These are phyloP conservation scores for Arbacia lixula DNA, from an alignment of 53 echinoderm and acorn worm species.

Conservation along the genomic window DNA sequence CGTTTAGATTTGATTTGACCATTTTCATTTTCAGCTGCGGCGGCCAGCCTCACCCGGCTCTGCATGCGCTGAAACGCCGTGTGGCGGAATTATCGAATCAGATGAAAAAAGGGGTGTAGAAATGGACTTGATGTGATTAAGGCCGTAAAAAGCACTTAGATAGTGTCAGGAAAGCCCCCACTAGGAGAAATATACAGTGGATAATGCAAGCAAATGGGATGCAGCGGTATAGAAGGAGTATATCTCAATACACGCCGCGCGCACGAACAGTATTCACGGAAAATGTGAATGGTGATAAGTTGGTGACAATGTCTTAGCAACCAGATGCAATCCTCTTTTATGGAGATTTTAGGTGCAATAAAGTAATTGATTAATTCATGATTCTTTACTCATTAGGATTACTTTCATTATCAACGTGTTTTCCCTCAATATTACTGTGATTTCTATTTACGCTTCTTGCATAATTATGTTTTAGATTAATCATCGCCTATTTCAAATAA, in stretches of 20 bases:
- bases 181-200: constrained; percentile 5
- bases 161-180: constrained; percentile 12
- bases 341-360: no score
- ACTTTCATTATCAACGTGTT: no score
- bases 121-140: constrained; percentile 36
- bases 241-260: not conserved
- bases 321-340: no score
- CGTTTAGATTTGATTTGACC: constrained; percentile 40
- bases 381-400: no score
- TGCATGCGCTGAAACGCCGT: constrained; percentile 1
- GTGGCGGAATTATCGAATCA: constrained; percentile 10
- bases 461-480: no score
- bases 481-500: no score
- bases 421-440: no score
- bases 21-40: not conserved
- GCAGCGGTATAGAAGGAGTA: not conserved
- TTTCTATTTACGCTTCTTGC: no score
- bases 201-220: constrained; percentile 27
- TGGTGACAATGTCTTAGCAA: constrained; percentile 34
- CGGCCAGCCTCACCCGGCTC: not conserved
- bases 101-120: not conserved
- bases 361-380: no score
- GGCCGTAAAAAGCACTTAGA: constrained; percentile 35
- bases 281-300: constrained; percentile 15
- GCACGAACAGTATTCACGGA: not conserved